Evolutionary conservation across 1,140 invertebrate species (phyloP), one percentile per base, ranked within the genome.

Genomic region (Plodia interpunctella): DNA sequence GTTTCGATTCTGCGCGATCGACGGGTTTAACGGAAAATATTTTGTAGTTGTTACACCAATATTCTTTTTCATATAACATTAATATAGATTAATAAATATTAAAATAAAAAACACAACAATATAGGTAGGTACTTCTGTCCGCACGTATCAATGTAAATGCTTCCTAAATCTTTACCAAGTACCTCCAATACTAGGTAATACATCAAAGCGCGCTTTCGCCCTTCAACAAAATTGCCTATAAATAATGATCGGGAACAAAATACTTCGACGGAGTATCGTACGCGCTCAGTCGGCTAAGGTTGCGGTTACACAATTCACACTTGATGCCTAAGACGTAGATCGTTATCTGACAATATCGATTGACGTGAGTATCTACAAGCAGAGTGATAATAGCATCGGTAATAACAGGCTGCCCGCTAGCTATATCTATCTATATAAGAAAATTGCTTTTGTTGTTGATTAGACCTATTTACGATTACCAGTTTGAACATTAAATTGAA

Each of bases 331-430:
- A 68, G 62, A 70, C 67, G 51, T 55, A 71, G 73, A 78, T 76
- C 64, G 71, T 74, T 77, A 83, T 83, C 74, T 68, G 66, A 73
- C 68, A 74, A 70, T 80, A 78, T 76, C 68, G 65, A 77, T 72
- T 61, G 71, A 62, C 68, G 69, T 78, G 72, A 81, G 81, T 80
- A 76, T 80, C 74, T 76, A 72, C 70, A 8, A 75, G 65, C 77
- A 83, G 81, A 79, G 78, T 76, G 74, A 78, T 80, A 80, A 83
- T 83, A 66, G 72, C 68, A 62, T 63, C 53, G 51, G 55, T 65
- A 50, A 44, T 63, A 51, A 51, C 50, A 70, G 66, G 64, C 60
- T 61, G 19, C 2, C 44, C 52, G 55, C 60, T 49, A 63, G 64
- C 63, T 70, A 64, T 56, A 68, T 68, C 62, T 65, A 25, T 6